Conservation (phyloP, 2,888 invertebrate species). For the Xestia ashworthii region DNA sequence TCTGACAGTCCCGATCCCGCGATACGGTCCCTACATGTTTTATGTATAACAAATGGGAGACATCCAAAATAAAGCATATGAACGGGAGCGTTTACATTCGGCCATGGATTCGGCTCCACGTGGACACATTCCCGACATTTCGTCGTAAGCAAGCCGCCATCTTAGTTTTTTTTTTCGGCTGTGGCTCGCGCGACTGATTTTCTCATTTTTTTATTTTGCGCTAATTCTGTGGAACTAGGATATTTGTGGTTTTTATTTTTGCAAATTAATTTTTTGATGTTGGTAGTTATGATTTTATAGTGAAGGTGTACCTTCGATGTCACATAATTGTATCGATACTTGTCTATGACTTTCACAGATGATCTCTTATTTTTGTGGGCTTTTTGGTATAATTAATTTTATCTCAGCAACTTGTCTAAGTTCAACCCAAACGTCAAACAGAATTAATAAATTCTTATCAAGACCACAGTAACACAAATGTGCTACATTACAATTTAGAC, state of each 20-base stretch:
- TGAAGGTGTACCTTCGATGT: not conserved
- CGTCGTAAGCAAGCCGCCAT: constrained; percentile 74
- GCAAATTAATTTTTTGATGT: constrained; percentile 39
- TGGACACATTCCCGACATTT: constrained; percentile 87
- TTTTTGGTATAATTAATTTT: not conserved
- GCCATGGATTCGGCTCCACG: constrained; percentile 83
- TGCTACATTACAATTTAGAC: constrained; percentile 25
- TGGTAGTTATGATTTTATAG: constrained; percentile 27
- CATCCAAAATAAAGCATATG: constrained; percentile 88
- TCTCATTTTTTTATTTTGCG: constrained; percentile 54
- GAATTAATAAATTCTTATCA: not conserved
- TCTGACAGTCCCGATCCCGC: constrained; percentile 85
- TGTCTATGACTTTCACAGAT: not conserved
- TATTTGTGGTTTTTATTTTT: constrained; percentile 36
- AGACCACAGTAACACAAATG: constrained; percentile 28
- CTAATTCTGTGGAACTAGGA: constrained; percentile 61
- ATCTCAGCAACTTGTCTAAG: not conserved
- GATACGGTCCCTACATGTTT: constrained; percentile 88
- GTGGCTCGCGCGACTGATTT: constrained; percentile 59
- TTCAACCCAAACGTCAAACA: not conserved
- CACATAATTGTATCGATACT: not conserved
- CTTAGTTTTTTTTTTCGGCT: constrained; percentile 60
- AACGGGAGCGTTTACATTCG: constrained; percentile 80
- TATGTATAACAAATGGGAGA: constrained; percentile 91
- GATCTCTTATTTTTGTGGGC: not conserved